These are phyloP conservation scores for Galagoides demidoff DNA, from an alignment of 2,797 vertebrate species.

Conservation along the genomic window DNA sequence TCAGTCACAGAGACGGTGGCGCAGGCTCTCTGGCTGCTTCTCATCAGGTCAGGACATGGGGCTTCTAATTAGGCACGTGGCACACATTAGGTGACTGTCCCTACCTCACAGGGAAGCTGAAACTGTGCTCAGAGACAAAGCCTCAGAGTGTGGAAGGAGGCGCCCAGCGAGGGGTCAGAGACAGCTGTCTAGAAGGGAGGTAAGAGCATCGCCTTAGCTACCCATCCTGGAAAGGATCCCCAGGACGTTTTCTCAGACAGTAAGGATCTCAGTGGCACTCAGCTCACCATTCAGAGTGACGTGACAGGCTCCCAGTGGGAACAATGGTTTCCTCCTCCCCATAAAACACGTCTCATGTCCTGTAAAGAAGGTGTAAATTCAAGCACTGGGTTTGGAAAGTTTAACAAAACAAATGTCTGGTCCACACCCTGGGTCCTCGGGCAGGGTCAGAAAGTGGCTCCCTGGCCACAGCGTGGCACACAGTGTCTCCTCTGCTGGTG, in stretches of 20 bases:
- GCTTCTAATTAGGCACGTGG: not conserved
- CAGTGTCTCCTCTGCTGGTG: not conserved
- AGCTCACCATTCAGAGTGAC: no score
- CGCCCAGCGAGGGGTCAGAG: not conserved
- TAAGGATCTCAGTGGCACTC: no score
- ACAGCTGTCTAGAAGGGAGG: not conserved
- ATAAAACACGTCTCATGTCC: not conserved
- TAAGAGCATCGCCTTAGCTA: no score
- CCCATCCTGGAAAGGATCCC: not conserved
- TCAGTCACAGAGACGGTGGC: not conserved
- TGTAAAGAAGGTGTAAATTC: not conserved
- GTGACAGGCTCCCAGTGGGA: no score
- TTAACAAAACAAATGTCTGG: not conserved
- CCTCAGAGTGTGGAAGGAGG: not conserved
- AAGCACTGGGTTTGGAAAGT: not conserved
- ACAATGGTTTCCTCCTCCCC: fast-evolving
- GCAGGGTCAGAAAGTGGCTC: fast-evolving
- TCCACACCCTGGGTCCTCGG: not conserved
- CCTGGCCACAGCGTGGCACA: no score
- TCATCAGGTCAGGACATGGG: no score
- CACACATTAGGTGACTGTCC: not conserved
- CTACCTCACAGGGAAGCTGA: not conserved
- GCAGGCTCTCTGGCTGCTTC: not conserved
- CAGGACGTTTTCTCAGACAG: fast-evolving
- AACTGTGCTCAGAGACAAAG: not conserved